These are phyloP conservation scores for Arnoldichthys spilopterus DNA, from an alignment of 2,797 vertebrate species.

Conservation along the genomic window DNA sequence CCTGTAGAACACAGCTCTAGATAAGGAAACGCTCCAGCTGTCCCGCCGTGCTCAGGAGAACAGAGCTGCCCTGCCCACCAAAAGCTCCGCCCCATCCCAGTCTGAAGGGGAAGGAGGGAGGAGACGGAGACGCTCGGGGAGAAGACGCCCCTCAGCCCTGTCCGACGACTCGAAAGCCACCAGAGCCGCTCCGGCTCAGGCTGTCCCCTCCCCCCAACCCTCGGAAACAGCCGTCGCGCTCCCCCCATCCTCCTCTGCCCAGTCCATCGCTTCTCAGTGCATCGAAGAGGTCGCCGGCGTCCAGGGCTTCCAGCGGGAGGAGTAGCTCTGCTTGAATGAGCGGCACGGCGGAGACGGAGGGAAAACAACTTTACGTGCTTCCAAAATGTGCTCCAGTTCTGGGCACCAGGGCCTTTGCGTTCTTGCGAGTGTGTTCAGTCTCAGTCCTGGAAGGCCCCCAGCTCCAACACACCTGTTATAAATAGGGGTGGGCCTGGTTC, in stretches of 20 bases:
- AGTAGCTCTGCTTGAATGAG: slow-evolving; percentile 56
- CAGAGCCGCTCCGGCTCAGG: slow-evolving; percentile 40
- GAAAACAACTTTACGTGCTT: neutral
- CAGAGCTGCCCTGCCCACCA: slow-evolving; percentile 49
- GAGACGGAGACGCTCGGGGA: slow-evolving; percentile 17
- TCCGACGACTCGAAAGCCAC: slow-evolving; percentile 55
- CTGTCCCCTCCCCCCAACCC: slow-evolving; percentile 9
- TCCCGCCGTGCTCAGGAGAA: slow-evolving; percentile 67
- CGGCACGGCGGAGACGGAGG: neutral
- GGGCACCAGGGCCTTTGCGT: neutral
- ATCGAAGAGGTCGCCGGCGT: slow-evolving; percentile 19
- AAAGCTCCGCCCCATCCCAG: slow-evolving; percentile 44
- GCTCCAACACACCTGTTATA: neutral
- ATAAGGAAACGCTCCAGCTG: slow-evolving; percentile 90
- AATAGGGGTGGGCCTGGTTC: neutral
- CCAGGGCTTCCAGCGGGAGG: slow-evolving; percentile 40
- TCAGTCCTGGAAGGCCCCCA: neutral
- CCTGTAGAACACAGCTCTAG: slow-evolving; percentile 95
- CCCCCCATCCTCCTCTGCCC: slow-evolving; percentile 27
- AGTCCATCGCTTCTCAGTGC: slow-evolving; percentile 43
- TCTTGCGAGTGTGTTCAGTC: neutral
- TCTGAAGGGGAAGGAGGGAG: slow-evolving; percentile 38
- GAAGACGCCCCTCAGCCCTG: slow-evolving; percentile 47
- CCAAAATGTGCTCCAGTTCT: neutral
- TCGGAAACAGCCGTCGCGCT: slow-evolving; percentile 23